These are phyloP conservation scores for human DNA, from an alignment of 2,113 vertebrate species.

Conservation along the genomic window GRCh38 chr15:34173001-34173500, in stretches of 20 bases:
- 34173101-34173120: background rate
- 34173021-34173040: background rate
- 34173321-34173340: background rate
- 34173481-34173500: background rate
- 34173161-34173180: background rate
- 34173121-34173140: background rate
- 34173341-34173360: background rate
- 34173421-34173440: background rate
- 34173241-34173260: background rate
- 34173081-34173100: background rate
- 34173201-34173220: background rate
- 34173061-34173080: background rate
- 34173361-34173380: background rate
- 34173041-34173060: background rate
- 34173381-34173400: background rate
- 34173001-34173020: background rate
- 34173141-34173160: background rate
- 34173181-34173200: background rate
- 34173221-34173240: background rate
- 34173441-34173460: background rate
- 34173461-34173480: background rate
- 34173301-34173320: background rate
- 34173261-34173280: background rate
- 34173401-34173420: background rate
- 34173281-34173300: background rate